phyloP scores from a whole-genome alignment of 2,888 invertebrate genomes.

The Creontiades dilutus region DNA sequence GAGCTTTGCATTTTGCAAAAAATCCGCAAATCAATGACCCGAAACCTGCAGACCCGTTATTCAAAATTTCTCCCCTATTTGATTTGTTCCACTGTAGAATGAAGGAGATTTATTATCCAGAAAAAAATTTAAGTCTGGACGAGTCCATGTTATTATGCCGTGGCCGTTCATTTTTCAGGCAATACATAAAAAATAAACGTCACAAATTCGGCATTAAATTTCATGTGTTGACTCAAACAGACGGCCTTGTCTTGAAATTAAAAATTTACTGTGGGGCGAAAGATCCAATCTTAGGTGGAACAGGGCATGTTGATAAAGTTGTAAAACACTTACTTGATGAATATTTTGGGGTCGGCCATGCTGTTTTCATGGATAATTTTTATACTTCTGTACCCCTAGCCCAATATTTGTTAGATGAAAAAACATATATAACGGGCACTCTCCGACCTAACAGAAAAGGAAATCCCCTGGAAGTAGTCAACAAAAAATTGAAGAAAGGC shows the following conservation, averaged over 20 bases:
- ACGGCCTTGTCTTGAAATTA: slow-evolving; percentile 77
- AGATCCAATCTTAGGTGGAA: background rate
- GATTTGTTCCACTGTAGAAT: slow-evolving; percentile 78
- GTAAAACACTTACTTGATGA: slow-evolving; percentile 55
- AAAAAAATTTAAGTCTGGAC: slow-evolving; percentile 77
- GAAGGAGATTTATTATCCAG: slow-evolving; percentile 77
- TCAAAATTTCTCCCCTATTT: slow-evolving; percentile 75
- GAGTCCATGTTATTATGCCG: slow-evolving; percentile 77
- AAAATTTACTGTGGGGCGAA: slow-evolving; percentile 71
- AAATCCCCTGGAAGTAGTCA: slow-evolving; percentile 59
- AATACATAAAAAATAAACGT: slow-evolving; percentile 77
- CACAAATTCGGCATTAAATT: slow-evolving; percentile 78
- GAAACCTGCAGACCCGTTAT: slow-evolving; percentile 8
- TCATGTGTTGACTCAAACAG: slow-evolving; percentile 77
- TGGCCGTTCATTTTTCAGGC: slow-evolving; percentile 77
- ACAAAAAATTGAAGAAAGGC: slow-evolving; percentile 18
- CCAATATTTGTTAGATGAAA: slow-evolving; percentile 9
- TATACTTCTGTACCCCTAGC: slow-evolving; percentile 53
- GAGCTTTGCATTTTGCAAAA: slow-evolving; percentile 18
- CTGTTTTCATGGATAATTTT: slow-evolving; percentile 71
- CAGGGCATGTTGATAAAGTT: slow-evolving; percentile 23
- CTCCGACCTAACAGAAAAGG: slow-evolving; percentile 10
- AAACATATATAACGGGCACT: slow-evolving; percentile 32
- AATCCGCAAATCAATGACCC: slow-evolving; percentile 26
- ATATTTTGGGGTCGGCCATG: slow-evolving; percentile 71